Evolutionary conservation across 2,888 invertebrate species (phyloP).

Genomic region (Argyra leucocephala): DNA sequence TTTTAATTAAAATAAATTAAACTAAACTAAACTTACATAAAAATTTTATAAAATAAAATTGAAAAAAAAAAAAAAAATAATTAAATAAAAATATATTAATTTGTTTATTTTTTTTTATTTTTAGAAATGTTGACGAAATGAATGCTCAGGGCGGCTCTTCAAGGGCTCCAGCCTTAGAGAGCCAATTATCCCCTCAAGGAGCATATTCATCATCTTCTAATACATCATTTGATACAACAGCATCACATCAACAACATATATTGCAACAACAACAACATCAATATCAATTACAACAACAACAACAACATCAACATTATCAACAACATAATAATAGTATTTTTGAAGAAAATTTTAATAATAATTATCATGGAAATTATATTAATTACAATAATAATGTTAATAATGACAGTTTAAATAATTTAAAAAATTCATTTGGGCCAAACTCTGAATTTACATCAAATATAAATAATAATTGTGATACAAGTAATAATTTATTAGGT

Average conservation of each 20-base stretch:
- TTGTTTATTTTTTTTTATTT: constrained; percentile 24
- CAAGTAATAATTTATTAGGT: constrained; percentile 23
- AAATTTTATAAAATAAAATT: too few species aligned
- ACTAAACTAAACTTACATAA: too few species aligned
- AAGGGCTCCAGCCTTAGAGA: constrained; percentile 46
- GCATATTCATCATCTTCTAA: constrained; percentile 26
- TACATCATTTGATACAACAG: constrained; percentile 27
- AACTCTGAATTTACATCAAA: constrained; percentile 39
- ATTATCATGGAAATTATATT: constrained; percentile 21
- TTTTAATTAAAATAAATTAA: too few species aligned
- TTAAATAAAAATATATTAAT: too few species aligned
- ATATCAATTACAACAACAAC: constrained; percentile 28
- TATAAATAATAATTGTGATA: constrained; percentile 16
- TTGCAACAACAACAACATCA: constrained; percentile 27
- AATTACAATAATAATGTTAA: constrained; percentile 18
- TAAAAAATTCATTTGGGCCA: constrained; percentile 42
- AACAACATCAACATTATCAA: constrained; percentile 28
- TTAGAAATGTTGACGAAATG: constrained; percentile 45
- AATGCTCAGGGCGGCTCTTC: constrained; percentile 45
- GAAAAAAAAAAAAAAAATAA: too few species aligned
- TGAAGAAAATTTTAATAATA: constrained; percentile 26
- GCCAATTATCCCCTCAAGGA: constrained; percentile 44
- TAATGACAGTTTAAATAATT: constrained; percentile 39
- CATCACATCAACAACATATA: constrained; percentile 26
- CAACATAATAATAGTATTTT: constrained; percentile 26